Base-by-base conservation (phyloP, 2,888 invertebrate genomes). In the Cheilosia impressa region DNA sequence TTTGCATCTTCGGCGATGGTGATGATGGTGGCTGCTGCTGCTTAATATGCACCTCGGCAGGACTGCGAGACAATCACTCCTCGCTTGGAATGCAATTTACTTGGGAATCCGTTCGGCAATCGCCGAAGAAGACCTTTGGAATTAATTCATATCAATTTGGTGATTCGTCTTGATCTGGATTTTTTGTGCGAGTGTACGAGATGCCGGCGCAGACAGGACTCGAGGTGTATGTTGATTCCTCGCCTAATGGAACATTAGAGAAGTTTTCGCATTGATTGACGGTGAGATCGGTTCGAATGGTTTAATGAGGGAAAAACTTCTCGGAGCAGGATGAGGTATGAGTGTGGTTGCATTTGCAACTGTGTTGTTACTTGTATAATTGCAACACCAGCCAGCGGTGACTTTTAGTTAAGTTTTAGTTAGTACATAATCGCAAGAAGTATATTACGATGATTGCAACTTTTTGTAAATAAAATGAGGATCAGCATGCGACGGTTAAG, bases 141-240 rank as follows among this genome's bases (percentile, higher is more conserved):
- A 80, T 80, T 60, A 80, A 71, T 47, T 84, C 66, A 58, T 80
- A 80, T 76, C 80, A 84, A 84, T 79, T 84, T 84, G 69, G 47
- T 75, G 69, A 75, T 84, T 69, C 84, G 43, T 75, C 31, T 75
- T 75, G 79, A 84, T 84, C 79, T 84, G 69, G 68, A 75, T 84
- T 45, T 57, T 53, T 24, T 31, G 38, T 10, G 45, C 6, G 9
- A 31, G 31, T 31, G 0, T 15, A 27, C 10, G 41, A 65, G 58
- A 69, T 78, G 78, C 19, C 60, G 41, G 34, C 9, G 68, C 73
- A 62, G 73, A 52, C 58, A 50, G 50, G 68, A 19, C 15, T 41
- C 52, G 55, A 43, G 24, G 62, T 13, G 53, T 27, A 58, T 24
- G 58, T 43, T 19, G 57, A 76, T 41, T 38, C 19, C 9, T 27